Base-by-base conservation (phyloP, 2,797 vertebrate species). In the Sarcoramphus papa region DNA sequence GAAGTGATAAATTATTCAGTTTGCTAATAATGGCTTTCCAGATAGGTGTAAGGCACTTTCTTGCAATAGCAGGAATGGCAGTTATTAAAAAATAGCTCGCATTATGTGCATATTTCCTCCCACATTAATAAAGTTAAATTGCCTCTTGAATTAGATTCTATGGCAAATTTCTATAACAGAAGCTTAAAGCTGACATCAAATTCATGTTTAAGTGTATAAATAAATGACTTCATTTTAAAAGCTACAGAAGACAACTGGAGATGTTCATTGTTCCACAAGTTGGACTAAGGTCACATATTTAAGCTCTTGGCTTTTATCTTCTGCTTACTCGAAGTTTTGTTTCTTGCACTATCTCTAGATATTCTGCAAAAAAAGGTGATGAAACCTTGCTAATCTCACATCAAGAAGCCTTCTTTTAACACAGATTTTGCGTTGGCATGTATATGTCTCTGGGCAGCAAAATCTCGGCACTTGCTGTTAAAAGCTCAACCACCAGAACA, bases 401-500 rank as follows among this genome's bases (percentile, higher is more conserved):
- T 9, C 31, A 70, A 73, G 50, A 73, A 54, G 15, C 27, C 33
- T 65, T 47, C 45, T 77, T 78, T 47, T 88, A 74, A 62, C 33
- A 50, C 3, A 47, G 28, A 50, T 68, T 83, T 86, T 88, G 30
- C 37, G 64, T 6, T 63, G 68, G 23, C 33, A 53, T 48, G 18
- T 67, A 7, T 68, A 83, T 51, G 30, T 84, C 21, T 85, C 54
- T 60, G 74, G 27, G 22, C 50, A 92, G 54, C 33, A 87, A 85
- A 90, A 89, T 67, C 70, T 69, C 14, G 3, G 27, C 27, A 17
- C 30, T 82, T 65, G 54, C 84, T 79, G 56, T 93, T 94, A 85
- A 95, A 96, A 94, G 64, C 92, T 92, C 93, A 92, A 87, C 78
- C 72, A 91, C 64, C 9, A 69, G 43, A 94, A 96, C 47, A 95